phyloP scores from a whole-genome alignment of 35 echinoderm and acorn worm genomes.

The Stichopus chloronotus region DNA sequence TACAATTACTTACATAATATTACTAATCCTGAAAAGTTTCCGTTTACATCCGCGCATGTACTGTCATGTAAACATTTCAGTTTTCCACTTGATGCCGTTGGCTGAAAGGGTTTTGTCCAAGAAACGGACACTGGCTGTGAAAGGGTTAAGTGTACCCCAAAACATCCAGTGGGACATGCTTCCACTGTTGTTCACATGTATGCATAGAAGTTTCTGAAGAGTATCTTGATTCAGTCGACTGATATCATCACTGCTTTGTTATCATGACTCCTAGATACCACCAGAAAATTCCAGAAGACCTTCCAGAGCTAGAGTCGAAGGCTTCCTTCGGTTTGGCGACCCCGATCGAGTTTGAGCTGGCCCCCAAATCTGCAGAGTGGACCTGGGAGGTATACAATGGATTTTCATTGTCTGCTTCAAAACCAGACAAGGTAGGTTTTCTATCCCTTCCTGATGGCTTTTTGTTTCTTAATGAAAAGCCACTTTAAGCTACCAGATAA shows the following conservation, averaged over 20 bases:
- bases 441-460: background rate
- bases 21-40: too few relatives aligned
- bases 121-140: too few relatives aligned
- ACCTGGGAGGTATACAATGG: slow-evolving; percentile 82
- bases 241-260: background rate
- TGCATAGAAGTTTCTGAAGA: too few relatives aligned
- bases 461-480: background rate
- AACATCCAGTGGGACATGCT: too few relatives aligned
- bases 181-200: too few relatives aligned
- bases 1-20: too few relatives aligned
- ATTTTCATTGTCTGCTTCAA: slow-evolving; percentile 66
- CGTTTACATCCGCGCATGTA: too few relatives aligned
- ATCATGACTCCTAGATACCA: slow-evolving; percentile 61
- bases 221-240: too few relatives aligned
- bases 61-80: too few relatives aligned
- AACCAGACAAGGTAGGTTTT: slow-evolving; percentile 58
- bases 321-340: slow-evolving; percentile 82
- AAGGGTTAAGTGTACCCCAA: too few relatives aligned
- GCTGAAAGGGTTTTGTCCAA: too few relatives aligned
- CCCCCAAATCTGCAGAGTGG: slow-evolving; percentile 73
- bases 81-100: too few relatives aligned
- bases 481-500: background rate
- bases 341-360: slow-evolving; percentile 71
- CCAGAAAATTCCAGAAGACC: slow-evolving; percentile 85
- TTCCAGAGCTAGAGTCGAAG: slow-evolving; percentile 84